phyloP scores from a whole-genome alignment of 2,113 vertebrate species.

The rabbit (Oryctolagus cuniculus) region DNA sequence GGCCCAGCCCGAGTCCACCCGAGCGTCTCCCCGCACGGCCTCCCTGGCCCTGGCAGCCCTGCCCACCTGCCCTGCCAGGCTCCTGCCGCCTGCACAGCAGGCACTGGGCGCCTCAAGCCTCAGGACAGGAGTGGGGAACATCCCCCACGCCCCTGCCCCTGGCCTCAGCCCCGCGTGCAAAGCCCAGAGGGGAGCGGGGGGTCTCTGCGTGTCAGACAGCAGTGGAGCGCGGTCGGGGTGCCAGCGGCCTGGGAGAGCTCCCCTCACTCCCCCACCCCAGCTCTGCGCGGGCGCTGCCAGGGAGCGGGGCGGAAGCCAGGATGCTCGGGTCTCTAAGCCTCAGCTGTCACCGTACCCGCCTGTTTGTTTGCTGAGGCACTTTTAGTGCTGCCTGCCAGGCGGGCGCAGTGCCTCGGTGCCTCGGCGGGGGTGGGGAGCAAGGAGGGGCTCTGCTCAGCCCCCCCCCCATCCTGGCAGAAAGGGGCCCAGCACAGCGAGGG shows the following conservation, averaged over 20 bases:
- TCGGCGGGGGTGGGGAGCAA: background rate
- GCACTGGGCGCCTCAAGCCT: background rate
- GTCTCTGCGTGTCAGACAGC: background rate
- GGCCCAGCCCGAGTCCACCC: background rate
- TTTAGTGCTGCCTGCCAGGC: background rate
- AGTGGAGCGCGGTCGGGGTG: background rate
- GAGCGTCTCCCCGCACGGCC: background rate
- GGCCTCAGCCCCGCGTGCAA: background rate
- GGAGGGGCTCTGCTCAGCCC: background rate
- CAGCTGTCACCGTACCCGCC: constrained; percentile 69
- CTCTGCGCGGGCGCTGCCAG: constrained; percentile 36
- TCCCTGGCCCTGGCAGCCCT: background rate
- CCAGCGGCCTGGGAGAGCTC: background rate
- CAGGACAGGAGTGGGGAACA: too few relatives aligned
- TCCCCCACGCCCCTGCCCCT: too few relatives aligned
- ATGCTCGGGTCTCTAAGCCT: constrained; percentile 60
- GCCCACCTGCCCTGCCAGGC: background rate
- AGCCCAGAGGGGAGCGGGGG: background rate
- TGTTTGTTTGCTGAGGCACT: constrained; percentile 69
- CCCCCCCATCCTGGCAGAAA: background rate
- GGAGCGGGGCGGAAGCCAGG: background rate
- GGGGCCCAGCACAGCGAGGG: background rate
- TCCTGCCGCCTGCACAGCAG: background rate
- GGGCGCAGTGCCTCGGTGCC: background rate
- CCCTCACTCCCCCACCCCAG: background rate